phyloP scores from a whole-genome alignment of 1,140 invertebrate genomes.

The Wasmannia auropunctata region DNA sequence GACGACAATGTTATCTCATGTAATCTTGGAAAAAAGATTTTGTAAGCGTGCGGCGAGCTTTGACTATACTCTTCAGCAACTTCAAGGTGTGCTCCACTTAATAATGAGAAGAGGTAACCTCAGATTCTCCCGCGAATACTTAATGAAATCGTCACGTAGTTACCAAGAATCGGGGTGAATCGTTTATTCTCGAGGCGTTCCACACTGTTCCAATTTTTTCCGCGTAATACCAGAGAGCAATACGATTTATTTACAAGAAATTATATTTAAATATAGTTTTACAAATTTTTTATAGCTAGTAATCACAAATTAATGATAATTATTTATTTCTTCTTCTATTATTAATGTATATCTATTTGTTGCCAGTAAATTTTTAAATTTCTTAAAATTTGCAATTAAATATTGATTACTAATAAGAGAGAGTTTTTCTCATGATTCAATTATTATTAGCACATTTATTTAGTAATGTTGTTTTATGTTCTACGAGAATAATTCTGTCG shows the following conservation, averaged over 20 bases:
- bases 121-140: slow-evolving; percentile 39
- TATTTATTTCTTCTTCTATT: neutral
- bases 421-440: neutral
- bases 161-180: slow-evolving; percentile 19
- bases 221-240: neutral
- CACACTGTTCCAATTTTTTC: neutral
- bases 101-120: slow-evolving; percentile 40
- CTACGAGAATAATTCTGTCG: neutral
- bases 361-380: neutral
- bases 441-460: neutral
- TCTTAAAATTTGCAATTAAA: neutral
- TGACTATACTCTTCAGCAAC: neutral
- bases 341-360: neutral
- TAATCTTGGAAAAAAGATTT: slow-evolving; percentile 18
- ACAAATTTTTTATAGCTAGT: neutral
- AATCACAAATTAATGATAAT: neutral
- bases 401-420: slow-evolving; percentile 13
- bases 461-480: neutral
- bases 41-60: neutral
- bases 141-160: slow-evolving; percentile 43
- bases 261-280: neutral
- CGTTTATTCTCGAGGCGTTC: slow-evolving; percentile 12
- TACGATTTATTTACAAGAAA: slow-evolving; percentile 14
- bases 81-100: slow-evolving; percentile 24
- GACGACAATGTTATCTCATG: neutral